Evolutionary conservation across 2,113 vertebrate species (phyloP).

Genomic region (Pterocles orientalis): DNA sequence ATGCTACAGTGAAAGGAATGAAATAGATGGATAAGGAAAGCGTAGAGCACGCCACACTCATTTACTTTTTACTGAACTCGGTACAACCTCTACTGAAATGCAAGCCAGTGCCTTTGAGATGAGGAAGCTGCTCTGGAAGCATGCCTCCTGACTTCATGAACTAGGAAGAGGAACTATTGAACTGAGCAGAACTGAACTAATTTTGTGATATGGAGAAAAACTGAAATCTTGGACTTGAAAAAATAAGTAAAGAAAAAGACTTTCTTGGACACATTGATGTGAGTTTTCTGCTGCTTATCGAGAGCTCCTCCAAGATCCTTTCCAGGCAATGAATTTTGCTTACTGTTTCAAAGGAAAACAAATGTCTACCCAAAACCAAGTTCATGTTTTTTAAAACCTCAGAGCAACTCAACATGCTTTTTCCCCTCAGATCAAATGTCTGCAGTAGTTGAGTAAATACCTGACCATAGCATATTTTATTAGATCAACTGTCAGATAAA

Average conservation of each 20-base stretch:
- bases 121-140: background rate
- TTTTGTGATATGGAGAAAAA: background rate
- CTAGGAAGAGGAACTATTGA: background rate
- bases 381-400: background rate
- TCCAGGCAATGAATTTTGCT: background rate
- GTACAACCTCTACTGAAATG: fast-evolving
- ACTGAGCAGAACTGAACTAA: background rate
- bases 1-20: background rate
- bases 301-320: background rate
- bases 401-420: background rate
- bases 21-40: background rate
- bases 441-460: background rate
- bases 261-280: background rate
- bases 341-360: background rate
- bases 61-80: background rate
- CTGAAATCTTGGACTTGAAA: background rate
- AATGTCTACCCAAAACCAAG: background rate
- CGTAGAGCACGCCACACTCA: fast-evolving
- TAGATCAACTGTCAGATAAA: constrained; percentile 9
- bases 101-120: background rate
- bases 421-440: background rate
- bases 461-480: background rate
- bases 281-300: background rate
- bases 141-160: background rate
- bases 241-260: background rate